phyloP scores from a whole-genome alignment of 92 coral and sea anemone genomes.

The Epizoanthus fatuus region DNA sequence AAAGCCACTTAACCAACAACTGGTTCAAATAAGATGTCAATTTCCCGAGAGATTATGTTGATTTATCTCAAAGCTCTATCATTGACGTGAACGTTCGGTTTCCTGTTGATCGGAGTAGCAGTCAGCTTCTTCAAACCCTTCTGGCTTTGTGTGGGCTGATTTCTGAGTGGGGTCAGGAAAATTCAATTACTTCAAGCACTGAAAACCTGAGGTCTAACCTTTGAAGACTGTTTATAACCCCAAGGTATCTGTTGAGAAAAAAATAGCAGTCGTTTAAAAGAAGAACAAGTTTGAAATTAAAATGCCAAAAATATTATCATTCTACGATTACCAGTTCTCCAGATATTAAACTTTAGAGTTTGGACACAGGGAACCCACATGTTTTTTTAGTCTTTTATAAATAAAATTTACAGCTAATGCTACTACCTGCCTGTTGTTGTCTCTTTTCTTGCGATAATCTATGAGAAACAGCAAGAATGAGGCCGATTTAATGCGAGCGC shows the following conservation, averaged over 20 bases:
- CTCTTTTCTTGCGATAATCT: too few relatives aligned
- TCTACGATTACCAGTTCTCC: background rate
- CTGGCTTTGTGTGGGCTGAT: constrained; percentile 16
- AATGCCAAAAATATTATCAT: background rate
- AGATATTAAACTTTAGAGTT: too few relatives aligned
- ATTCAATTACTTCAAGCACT: background rate
- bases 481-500: too few relatives aligned
- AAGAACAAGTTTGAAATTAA: background rate
- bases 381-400: too few relatives aligned
- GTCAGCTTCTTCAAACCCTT: background rate
- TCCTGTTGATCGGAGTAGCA: constrained; percentile 27
- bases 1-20: background rate
- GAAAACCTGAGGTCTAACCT: background rate
- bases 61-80: constrained; percentile 26
- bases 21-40: constrained; percentile 1
- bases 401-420: too few relatives aligned
- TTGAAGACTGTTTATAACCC: background rate
- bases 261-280: background rate
- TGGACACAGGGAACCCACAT: too few relatives aligned
- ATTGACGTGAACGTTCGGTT: constrained; percentile 5
- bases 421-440: too few relatives aligned
- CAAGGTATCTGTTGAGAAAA: constrained; percentile 18
- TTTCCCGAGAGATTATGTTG: background rate
- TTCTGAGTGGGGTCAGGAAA: background rate
- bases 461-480: too few relatives aligned